Percentiles rank a stretch among this genome's conserved stretches.
Evolutionary conservation across 2,113 vertebrate genomes (phyloP).

Genomic region (Motacilla alba): DNA sequence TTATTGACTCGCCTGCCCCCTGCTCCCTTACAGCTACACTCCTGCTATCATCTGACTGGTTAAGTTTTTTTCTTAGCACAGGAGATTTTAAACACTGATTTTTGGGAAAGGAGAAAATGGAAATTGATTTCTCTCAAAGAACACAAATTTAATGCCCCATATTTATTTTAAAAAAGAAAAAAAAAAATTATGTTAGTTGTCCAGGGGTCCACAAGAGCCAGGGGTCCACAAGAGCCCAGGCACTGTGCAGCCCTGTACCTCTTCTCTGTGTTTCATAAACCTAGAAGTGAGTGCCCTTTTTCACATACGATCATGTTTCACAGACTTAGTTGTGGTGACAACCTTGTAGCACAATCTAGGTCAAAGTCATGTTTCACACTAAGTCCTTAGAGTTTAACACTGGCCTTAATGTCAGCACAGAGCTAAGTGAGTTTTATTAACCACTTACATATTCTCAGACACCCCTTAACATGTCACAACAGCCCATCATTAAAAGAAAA

Average conservation of each 20-base stretch:
- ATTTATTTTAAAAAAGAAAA: background rate
- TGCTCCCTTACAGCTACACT: accelerated
- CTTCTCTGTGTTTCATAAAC: background rate
- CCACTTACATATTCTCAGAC: background rate
- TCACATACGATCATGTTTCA: background rate
- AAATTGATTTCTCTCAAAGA: background rate
- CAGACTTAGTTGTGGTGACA: background rate
- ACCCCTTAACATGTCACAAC: background rate
- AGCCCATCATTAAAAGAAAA: background rate
- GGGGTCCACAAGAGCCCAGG: background rate
- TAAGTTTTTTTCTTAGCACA: accelerated
- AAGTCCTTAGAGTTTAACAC: background rate
- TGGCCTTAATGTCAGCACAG: background rate
- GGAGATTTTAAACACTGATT: background rate
- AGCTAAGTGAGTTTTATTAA: background rate
- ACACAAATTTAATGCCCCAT: background rate
- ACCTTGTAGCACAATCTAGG: background rate
- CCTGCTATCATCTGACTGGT: too few relatives aligned
- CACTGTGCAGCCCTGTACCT: accelerated
- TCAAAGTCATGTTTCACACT: background rate
- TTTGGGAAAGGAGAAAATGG: background rate
- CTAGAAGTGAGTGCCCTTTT: background rate
- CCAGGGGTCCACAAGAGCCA: background rate
- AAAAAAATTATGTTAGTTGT: background rate
- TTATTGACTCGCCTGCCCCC: background rate